Base-by-base conservation (phyloP, 1,140 invertebrate genomes). In the Lucilia cuprina region DNA sequence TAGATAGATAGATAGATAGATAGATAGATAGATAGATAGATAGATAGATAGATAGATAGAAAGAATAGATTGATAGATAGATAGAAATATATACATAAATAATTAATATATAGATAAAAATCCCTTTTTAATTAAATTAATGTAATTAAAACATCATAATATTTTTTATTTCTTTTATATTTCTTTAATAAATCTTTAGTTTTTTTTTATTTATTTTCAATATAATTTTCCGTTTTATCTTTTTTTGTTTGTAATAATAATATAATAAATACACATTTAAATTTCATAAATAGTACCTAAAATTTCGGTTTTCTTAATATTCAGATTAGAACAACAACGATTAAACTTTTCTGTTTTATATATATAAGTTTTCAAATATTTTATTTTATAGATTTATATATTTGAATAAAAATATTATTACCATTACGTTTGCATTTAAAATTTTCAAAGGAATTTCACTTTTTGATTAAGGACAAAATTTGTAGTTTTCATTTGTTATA, bases 161-260 rank as follows among this genome's bases (percentile, higher is more conserved):
- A n/a, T n/a, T n/a, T n/a, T n/a, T n/a, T n/a, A n/a, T n/a, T n/a
- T n/a, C n/a, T 13, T 17, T 17, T 55, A 55, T 14, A 35, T 82
- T 25, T 35, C 7, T 19, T 47, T 47, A 34, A 35, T 80, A 49
- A 19, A 35, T 19, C 50, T 8, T 41, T 49, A 19, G 8, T 5
- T 50, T 49, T 60, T 65, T 75, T 75, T 70, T 75, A 83, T 83
- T 47, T 12, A 74, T 47, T 47, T 49, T 49, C 7, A 74, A 83
- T 70, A 60, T 47, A 78, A 34, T 49, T 49, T 41, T 82, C 8
- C 12, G 12, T 60, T 60, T 5, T 17, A 5, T n/a, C 5, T 60
- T 12, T 4, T 60, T 60, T 14, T 60, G 13, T 60, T 60, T 60
- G 13, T 60, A 17, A 2, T 60, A 17, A 17, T 60, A 17, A 70